Evolutionary conservation across 2,797 vertebrate species (phyloP).

Genomic region (Euthynnus affinis): DNA sequence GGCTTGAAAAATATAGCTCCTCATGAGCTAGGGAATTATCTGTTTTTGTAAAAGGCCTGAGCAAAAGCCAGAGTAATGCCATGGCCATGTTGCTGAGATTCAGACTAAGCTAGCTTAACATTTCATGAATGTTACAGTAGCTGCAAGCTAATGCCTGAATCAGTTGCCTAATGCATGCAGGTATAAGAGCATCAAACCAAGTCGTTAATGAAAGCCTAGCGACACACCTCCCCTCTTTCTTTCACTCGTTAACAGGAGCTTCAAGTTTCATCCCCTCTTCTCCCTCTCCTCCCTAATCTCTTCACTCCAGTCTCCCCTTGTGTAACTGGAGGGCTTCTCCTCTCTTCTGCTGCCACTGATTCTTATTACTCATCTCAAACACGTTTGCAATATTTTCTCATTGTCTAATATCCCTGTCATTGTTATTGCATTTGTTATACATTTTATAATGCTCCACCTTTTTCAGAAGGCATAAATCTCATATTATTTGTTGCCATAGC

Average conservation of each 20-base stretch:
- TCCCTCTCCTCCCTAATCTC: constrained; percentile 44
- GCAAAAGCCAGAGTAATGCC: constrained; percentile 34
- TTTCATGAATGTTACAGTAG: constrained; percentile 41
- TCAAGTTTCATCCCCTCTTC: constrained; percentile 38
- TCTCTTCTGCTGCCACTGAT: constrained; percentile 4
- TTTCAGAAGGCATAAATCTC: constrained; percentile 7
- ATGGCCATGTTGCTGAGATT: constrained; percentile 4
- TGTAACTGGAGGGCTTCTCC: constrained; percentile 26
- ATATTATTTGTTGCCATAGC: constrained; percentile 1
- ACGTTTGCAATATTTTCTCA: constrained; percentile 9
- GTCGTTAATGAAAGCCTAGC: constrained; percentile 42
- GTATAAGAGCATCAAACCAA: constrained; percentile 48
- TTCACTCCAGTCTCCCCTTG: constrained; percentile 19
- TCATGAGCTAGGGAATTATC: constrained; percentile 40
- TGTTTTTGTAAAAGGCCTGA: constrained; percentile 34
- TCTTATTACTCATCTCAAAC: constrained; percentile 23
- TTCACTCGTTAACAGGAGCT: constrained; percentile 41
- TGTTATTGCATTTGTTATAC: constrained; percentile 29
- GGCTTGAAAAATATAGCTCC: constrained; percentile 28
- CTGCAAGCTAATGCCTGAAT: constrained; percentile 29
- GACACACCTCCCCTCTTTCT: constrained; percentile 50
- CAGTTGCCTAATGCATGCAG: constrained; percentile 46
- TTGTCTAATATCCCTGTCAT: constrained; percentile 20
- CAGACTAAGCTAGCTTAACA: constrained; percentile 30
- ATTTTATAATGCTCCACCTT: constrained; percentile 20